Evolutionary conservation across 1,140 invertebrate genomes (phyloP).

Genomic region (Platyscapa corneri): DNA sequence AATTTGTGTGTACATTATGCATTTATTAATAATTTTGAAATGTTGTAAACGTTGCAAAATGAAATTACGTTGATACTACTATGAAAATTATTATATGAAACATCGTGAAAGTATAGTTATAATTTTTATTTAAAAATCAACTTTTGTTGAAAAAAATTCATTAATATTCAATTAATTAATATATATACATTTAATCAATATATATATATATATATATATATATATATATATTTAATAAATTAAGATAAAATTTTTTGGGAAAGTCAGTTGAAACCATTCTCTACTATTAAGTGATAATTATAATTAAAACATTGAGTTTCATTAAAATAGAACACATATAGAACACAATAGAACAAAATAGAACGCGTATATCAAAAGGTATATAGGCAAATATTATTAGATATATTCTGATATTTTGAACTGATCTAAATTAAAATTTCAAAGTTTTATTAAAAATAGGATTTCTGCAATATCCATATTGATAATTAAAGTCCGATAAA

Average conservation of each 20-base stretch:
- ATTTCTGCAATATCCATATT: not conserved
- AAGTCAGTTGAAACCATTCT: not conserved
- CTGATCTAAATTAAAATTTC: not conserved
- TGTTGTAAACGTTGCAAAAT: not conserved
- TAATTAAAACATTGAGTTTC: not conserved
- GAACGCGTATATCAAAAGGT: too few relatives aligned
- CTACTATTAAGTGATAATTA: not conserved
- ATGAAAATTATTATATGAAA: not conserved
- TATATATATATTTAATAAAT: too few relatives aligned
- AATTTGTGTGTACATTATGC: too few relatives aligned
- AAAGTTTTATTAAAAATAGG: slow-evolving; percentile 3
- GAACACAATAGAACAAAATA: too few relatives aligned
- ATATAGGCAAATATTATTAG: not conserved
- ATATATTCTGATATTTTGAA: not conserved
- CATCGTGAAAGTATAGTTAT: not conserved
- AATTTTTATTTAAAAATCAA: too few relatives aligned
- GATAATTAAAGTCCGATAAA: not conserved
- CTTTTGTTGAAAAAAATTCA: too few relatives aligned
- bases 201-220: too few relatives aligned
- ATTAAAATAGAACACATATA: not conserved
- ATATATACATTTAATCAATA: too few relatives aligned
- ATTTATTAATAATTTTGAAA: not conserved
- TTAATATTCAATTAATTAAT: too few relatives aligned
- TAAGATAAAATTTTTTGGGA: not conserved
- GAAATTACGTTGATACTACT: not conserved